A percentile compares a stretch with the other conserved stretches of the same genome.
phyloP scores from a whole-genome alignment of 2,888 invertebrate genomes.

The Temnothorax unifasciatus region DNA sequence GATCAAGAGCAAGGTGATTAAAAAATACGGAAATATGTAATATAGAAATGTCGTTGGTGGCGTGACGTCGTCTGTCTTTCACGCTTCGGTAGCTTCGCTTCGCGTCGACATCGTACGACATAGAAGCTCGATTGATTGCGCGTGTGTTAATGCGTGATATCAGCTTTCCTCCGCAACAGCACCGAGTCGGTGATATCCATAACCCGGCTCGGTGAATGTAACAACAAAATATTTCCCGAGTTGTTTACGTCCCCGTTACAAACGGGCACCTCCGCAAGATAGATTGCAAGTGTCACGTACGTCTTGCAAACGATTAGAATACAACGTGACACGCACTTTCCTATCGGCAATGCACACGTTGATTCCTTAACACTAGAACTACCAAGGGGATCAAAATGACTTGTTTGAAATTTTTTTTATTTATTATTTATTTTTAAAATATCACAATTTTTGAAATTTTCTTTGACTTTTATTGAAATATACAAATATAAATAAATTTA shows the following conservation, averaged over 20 bases:
- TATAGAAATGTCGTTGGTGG: conserved; percentile 48
- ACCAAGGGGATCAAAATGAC: too few relatives aligned
- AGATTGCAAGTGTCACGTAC: neutral
- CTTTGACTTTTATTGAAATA: too few relatives aligned
- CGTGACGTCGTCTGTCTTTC: conserved; percentile 8
- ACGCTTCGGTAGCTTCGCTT: conserved; percentile 20
- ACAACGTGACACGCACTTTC: neutral
- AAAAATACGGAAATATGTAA: conserved; percentile 21
- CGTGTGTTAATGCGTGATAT: conserved; percentile 43
- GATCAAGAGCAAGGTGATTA: neutral
- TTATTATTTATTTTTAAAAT: too few relatives aligned
- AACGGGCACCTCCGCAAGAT: conserved; percentile 5
- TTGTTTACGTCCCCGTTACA: conserved; percentile 29
- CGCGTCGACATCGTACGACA: conserved; percentile 21
- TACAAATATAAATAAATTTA: too few relatives aligned
- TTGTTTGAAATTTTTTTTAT: too few relatives aligned
- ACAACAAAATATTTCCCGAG: conserved; percentile 38
- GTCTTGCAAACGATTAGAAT: neutral
- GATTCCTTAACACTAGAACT: too few relatives aligned
- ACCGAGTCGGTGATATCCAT: conserved; percentile 17
- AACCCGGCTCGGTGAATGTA: conserved; percentile 35
- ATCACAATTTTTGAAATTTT: too few relatives aligned
- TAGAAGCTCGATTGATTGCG: conserved; percentile 12
- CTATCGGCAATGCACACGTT: neutral
- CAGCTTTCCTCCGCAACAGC: conserved; percentile 3